Conservation (phyloP, 30 jellyfish, hydroid and myxozoan species). For the Mastigias papua region DNA sequence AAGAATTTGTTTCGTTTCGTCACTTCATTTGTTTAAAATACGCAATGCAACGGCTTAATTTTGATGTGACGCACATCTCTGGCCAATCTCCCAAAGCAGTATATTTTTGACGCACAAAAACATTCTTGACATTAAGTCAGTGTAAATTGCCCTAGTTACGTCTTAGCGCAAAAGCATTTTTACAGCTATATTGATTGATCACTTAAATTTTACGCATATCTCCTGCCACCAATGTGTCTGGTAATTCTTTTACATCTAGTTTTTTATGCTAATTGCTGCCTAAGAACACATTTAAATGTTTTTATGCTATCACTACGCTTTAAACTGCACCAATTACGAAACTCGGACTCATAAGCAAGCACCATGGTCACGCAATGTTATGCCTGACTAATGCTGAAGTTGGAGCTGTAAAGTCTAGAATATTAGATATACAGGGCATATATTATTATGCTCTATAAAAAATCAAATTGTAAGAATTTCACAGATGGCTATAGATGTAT, state of each 20-base stretch:
- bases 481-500: too few relatives aligned
- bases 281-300: background rate
- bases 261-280: background rate
- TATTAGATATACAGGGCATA: too few relatives aligned
- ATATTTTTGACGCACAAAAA: background rate
- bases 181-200: background rate
- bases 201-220: background rate
- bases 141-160: background rate
- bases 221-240: slow-evolving; percentile 12
- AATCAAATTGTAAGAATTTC: too few relatives aligned
- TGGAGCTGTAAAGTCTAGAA: too few relatives aligned
- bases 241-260: background rate
- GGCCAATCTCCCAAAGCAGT: background rate
- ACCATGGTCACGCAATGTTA: too few relatives aligned
- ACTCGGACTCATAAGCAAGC: background rate
- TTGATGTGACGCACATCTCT: background rate
- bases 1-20: background rate
- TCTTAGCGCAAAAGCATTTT: background rate
- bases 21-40: background rate
- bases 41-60: background rate
- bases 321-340: background rate
- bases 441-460: too few relatives aligned
- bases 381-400: too few relatives aligned
- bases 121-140: background rate
- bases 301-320: background rate